Base-by-base conservation (phyloP, 2,888 invertebrate species). In the Machimus atricapillus region DNA sequence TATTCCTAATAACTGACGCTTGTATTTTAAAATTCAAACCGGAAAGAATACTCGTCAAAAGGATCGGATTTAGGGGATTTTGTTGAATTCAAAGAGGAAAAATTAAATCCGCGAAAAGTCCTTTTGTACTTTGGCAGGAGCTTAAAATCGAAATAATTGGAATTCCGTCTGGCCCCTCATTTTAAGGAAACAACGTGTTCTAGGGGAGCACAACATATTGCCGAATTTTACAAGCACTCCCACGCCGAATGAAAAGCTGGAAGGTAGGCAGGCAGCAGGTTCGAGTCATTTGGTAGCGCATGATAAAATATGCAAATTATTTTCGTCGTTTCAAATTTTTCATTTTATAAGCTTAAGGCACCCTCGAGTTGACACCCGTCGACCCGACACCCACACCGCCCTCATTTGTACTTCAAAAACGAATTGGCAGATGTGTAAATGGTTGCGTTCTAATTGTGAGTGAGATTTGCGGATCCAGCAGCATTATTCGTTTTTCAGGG, bases 61-160 rank as follows among this genome's bases (percentile, higher is more conserved):
- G 78, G 56, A 86, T 77, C 78, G 86, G 86, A 86, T 86, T 86
- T 86, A 86, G 78, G 78, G 78, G 86, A 78, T 78, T 86, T 78
- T 19, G 40, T 34, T 9, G 19, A 43, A 58, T 66, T 66, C 27
- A 86, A 86, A 86, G 27, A 86, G 52, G 58, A 86, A 86, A 58
- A 77, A 86, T 58, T 85, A 86, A 79, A 86, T 66, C 43, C 78
- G 78, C 78, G 56, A 43, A 46, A 86, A 66, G 86, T 86, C 78
- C 78, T 86, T 78, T 86, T 85, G 85, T 85, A 85, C 74, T 74
- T 73, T 73, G 74, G 37, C 85, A 40, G 31, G 78, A 86, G 86
- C 86, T 86, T 86, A 86, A 86, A 86, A 86, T 79, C 86, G 78
- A 66, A 86, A 79, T 86, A 86, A 86, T 86, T 86, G 86, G 78